Base-by-base conservation (phyloP, 1,140 invertebrate genomes). In the Drosophila truncata region DNA sequence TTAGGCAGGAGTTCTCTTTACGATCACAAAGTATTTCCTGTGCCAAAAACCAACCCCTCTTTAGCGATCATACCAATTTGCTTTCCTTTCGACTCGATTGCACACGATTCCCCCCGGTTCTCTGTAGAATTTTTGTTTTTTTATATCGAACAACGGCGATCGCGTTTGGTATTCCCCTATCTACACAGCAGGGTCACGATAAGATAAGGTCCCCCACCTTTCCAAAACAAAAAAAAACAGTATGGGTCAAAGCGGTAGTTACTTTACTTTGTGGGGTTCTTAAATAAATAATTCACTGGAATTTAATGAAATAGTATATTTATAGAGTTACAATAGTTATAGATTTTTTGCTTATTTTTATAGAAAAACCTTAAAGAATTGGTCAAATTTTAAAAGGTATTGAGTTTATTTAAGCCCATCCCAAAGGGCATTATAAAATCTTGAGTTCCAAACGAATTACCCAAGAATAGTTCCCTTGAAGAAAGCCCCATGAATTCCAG, bases 21-120 rank as follows among this genome's bases (percentile, higher is more conserved):
- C 13, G 18, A 20, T 41, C 16, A 50, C 31, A 14, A 47, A 37
- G 65, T 47, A 58, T 57, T 71, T 72, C 33, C 67, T 70, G 65
- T 67, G 62, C 33, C 62, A 66, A 66, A 66, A 39, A 69, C 37
- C 65, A 67, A 69, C 65, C 65, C 65, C 65, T 25, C 27, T 33
- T 41, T 31, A n/a, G 33, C 11, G 62, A 50, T 69, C 52, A 31
- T 37, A 23, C 18, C 8, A 31, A 29, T 11, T 13, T n/a, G 9
- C 33, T 11, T 66, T 67, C 13, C 23, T 33, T 66, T 61, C 58
- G 18, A 59, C 39, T 59, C 52, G 25, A 64, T 60, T 39, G 61
- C 27, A 23, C 37, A 31, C 62, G 29, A 65, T 62, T 20, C 37
- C 55, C 27, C 54, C 27, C 16, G 35, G 29, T 57, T 29, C 7